Evolutionary conservation across 2,113 vertebrate species (phyloP).

Genomic region (Plotosus lineatus): DNA sequence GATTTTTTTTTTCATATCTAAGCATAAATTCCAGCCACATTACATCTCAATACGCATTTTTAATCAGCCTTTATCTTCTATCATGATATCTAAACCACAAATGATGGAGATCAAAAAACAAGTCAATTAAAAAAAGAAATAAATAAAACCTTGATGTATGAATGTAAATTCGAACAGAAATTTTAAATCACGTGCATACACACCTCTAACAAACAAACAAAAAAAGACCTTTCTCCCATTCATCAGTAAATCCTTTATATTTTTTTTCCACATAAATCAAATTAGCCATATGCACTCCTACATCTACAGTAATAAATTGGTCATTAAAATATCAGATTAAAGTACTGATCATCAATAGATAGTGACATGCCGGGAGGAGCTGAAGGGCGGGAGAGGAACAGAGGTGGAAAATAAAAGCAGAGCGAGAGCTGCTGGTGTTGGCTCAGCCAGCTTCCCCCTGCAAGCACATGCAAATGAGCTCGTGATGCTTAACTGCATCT

Average conservation of each 20-base stretch:
- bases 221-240: slow-evolving; percentile 44
- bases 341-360: slow-evolving; percentile 95
- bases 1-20: slow-evolving; percentile 52
- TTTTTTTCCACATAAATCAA: slow-evolving; percentile 55
- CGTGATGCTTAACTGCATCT: slow-evolving; percentile 99
- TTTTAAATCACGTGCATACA: not conserved
- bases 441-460: slow-evolving; percentile 84
- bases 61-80: slow-evolving; percentile 37
- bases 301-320: slow-evolving; percentile 83
- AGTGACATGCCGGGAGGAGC: slow-evolving; percentile 88
- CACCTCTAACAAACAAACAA: not conserved
- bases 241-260: slow-evolving; percentile 45
- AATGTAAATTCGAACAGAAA: slow-evolving; percentile 62
- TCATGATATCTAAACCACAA: slow-evolving; percentile 51
- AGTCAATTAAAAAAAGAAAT: slow-evolving; percentile 62
- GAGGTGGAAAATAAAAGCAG: slow-evolving; percentile 98
- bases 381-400: slow-evolving; percentile 93
- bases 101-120: slow-evolving; percentile 56
- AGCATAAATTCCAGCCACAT: slow-evolving; percentile 3
- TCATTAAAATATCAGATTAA: slow-evolving; percentile 84
- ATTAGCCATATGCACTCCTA: not conserved
- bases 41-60: slow-evolving; percentile 20
- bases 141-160: slow-evolving; percentile 64
- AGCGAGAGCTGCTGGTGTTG: slow-evolving; percentile 85
- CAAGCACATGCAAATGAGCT: slow-evolving; percentile 99